Evolutionary conservation across 2,113 vertebrate species (phyloP), one percentile per base, ranked within the genome.

Genomic region (Rana temporaria): DNA sequence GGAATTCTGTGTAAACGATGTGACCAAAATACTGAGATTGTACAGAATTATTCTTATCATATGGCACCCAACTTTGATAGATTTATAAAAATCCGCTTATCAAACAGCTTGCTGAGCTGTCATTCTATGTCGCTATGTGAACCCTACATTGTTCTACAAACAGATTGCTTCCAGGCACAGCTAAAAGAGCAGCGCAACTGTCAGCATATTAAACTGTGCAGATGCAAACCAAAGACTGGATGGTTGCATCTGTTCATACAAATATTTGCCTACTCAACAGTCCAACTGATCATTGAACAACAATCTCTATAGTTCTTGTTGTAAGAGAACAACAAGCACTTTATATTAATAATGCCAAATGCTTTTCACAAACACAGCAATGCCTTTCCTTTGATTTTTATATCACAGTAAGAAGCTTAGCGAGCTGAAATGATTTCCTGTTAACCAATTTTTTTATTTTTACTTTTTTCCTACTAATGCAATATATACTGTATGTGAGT

Each of bases 151-250:
- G 53, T 57, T 57, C 56, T 60, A 22, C 72, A 75, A 34, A 26
- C 26, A 59, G 56, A 75, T 62, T 59, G 32, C 56, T 75, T 19
- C 19, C 30, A 75, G 57, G n/a, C 56, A 6, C 55, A 62, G 30
- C 26, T 60, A 62, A 75, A 18, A 38, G 26, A 63, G 22, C 59
- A 26, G 38, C n/a, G 64, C 56, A 26, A 52, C 32, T 52, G 60
- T 65, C 73, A 76, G 32, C 73, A 32, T n/a, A 63, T 42, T 76
- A 76, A 42, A 76, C 57, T 62, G 73, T 76, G 73, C 73, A 63
- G 73, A 76, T 76, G 73, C 57, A 42, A 42, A 57, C 42, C 15
- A 7, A 32, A 22, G 32, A 42, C 19, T 62, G 11, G 57, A 65
- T 53, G 74, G 60, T 34, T 24, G 64, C 59, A 77, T 64, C 38